phyloP scores from a whole-genome alignment of 2,888 invertebrate species.

The Acleris cristana region DNA sequence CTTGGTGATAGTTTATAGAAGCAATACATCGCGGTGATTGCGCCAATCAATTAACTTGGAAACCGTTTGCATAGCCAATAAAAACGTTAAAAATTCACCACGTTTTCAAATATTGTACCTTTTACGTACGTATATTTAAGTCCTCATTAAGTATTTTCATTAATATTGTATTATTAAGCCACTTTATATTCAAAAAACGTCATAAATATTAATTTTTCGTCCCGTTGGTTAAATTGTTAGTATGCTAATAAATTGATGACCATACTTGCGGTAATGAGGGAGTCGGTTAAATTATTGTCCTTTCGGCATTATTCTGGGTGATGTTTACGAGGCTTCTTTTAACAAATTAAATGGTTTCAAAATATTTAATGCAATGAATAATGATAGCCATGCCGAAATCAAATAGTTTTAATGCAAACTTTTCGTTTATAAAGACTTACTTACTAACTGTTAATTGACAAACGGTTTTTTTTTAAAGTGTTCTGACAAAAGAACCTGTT shows the following conservation, averaged over 20 bases:
- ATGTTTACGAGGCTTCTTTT: background rate
- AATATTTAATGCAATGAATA: no score
- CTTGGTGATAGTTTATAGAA: background rate
- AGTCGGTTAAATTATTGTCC: slow-evolving; percentile 10
- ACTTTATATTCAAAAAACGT: slow-evolving; percentile 17
- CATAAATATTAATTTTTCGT: slow-evolving; percentile 24
- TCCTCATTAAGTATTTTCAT: slow-evolving; percentile 11
- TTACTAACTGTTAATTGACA: no score
- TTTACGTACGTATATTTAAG: background rate
- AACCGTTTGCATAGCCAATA: background rate
- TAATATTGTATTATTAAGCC: slow-evolving; percentile 21
- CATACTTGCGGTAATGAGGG: slow-evolving; percentile 17
- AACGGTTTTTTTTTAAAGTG: no score
- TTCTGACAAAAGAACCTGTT: no score
- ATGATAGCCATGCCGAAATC: no score
- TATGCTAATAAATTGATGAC: slow-evolving; percentile 29
- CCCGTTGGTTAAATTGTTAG: slow-evolving; percentile 20
- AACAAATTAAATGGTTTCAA: background rate
- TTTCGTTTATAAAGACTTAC: no score
- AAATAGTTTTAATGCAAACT: no score
- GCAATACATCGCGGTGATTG: slow-evolving; percentile 22
- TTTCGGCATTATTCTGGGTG: slow-evolving; percentile 4
- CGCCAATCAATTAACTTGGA: background rate
- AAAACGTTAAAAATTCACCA: background rate
- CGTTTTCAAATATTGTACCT: background rate